Conservation (phyloP, 1,140 invertebrate genomes). For the fruit fly (Drosophila melanogaster) region DNA sequence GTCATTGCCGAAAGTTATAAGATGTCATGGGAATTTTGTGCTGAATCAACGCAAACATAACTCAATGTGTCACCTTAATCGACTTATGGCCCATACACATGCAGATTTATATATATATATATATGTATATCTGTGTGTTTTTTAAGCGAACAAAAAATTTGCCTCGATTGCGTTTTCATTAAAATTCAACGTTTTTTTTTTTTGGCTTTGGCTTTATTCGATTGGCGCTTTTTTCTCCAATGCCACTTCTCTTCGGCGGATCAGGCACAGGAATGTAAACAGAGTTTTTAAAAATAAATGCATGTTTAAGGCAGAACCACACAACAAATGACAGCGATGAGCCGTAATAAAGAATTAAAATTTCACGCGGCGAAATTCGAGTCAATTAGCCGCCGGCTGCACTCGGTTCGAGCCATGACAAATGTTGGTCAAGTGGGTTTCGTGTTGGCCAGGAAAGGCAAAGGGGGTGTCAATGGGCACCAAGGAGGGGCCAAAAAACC, state of each 20-base stretch:
- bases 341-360: slow-evolving; percentile 43
- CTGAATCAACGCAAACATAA: slow-evolving; percentile 72
- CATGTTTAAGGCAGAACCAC: slow-evolving; percentile 16
- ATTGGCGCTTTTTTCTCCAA: slow-evolving; percentile 20
- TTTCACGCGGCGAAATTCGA: slow-evolving; percentile 37
- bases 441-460: not conserved
- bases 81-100: slow-evolving; percentile 38
- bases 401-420: slow-evolving; percentile 55
- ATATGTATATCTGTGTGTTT: too few species aligned
- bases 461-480: not conserved
- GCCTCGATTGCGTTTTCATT: slow-evolving; percentile 66
- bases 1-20: slow-evolving; percentile 64
- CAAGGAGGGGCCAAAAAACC: slow-evolving; percentile 30
- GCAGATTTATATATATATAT: slow-evolving; percentile 1
- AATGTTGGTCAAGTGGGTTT: slow-evolving; percentile 56
- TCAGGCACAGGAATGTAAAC: slow-evolving; percentile 58
- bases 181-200: slow-evolving; percentile 40
- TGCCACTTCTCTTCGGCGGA: slow-evolving; percentile 16
- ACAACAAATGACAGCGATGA: slow-evolving; percentile 11
- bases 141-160: slow-evolving; percentile 48
- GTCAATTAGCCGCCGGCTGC: slow-evolving; percentile 53
- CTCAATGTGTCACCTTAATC: slow-evolving; percentile 73
- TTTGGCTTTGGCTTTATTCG: slow-evolving; percentile 5
- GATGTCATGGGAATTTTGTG: slow-evolving; percentile 51
- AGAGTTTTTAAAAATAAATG: slow-evolving; percentile 60